A percentile compares a stretch with the other conserved stretches of the same genome.
phyloP scores from a whole-genome alignment of 2,888 invertebrate genomes.

The Fragum whitleyi region DNA sequence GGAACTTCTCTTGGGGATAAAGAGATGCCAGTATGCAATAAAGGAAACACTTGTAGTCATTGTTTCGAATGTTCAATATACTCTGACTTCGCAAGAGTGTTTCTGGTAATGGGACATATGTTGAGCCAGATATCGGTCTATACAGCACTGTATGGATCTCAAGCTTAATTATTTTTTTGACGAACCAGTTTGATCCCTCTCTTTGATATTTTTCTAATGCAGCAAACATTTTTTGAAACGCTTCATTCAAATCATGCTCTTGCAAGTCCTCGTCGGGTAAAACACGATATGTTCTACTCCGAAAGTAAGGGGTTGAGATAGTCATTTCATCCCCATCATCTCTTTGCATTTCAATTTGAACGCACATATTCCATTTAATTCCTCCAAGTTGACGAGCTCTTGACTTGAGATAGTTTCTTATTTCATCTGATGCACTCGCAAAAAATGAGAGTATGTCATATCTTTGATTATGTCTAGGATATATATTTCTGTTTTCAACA shows the following conservation, averaged over 20 bases:
- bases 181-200: constrained; percentile 48
- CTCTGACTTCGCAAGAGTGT: constrained; percentile 13
- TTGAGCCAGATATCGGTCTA: constrained; percentile 51
- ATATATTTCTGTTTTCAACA: constrained; percentile 30
- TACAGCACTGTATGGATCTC: constrained; percentile 50
- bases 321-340: constrained; percentile 38
- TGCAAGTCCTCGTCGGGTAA: constrained; percentile 16
- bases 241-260: constrained; percentile 47
- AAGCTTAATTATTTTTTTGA: constrained; percentile 46
- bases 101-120: constrained; percentile 43
- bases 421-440: constrained; percentile 20
- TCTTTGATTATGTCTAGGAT: constrained; percentile 32
- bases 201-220: constrained; percentile 49
- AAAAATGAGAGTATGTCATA: constrained; percentile 48
- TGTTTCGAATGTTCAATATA: constrained; percentile 52
- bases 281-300: constrained; percentile 32
- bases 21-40: constrained; percentile 52
- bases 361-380: constrained; percentile 55
- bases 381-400: constrained; percentile 16
- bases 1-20: constrained; percentile 22
- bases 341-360: constrained; percentile 54
- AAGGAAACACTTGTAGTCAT: constrained; percentile 53
- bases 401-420: background rate
- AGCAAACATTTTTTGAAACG: constrained; percentile 47
- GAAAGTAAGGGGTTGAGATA: constrained; percentile 29